Base-by-base conservation (phyloP, 2,797 vertebrate species). In the Halcyon badia region DNA sequence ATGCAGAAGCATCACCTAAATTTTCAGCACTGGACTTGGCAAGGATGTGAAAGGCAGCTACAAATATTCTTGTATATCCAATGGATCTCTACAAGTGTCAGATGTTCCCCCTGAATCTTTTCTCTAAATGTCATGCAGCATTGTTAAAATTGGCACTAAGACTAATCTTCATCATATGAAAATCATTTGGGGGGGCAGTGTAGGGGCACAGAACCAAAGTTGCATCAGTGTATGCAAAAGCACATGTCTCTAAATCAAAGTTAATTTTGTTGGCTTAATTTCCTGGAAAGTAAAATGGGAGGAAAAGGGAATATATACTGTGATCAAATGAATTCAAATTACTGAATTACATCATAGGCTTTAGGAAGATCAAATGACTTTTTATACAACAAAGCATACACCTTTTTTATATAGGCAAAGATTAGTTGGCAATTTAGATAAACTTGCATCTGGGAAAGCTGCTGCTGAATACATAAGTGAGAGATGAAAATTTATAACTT, bases 181-280 rank as follows among this genome's bases (percentile, higher is more conserved):
- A 62, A 80, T 24, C 15, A 33, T 69, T 41, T 56, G 1, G 2
- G 21, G 13, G 44, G 10, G 1, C 10, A 4, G 5, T 51, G 4
- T 11, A 4, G 25, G 31, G 0, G 2, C 9, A 10, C 6, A 4
- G 11, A 84, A 54, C 12, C 14, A 28, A 49, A 75, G 8, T 3
- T 65, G 7, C 16, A 52, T 37, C 33, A 87, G 18, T 1, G 1
- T 31, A 78, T 33, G 28, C 44, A 81, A 81, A 85, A n/a, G 16
- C 1, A 9, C 22, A 15, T 72, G 35, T 11, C 13, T 84, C 5
- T 41, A 65, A 62, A 26, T 70, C 18, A 22, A 69, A 62, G 7
- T 52, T 48, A 81, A 24, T 61, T 60, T n/a, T n/a, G 10, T 21
- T 78, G 17, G 10, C 19, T 85, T 51, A 1, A 58, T 39, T 76